Conservation (phyloP, 2,888 invertebrate species). For the Hipparchia sbordonii region DNA sequence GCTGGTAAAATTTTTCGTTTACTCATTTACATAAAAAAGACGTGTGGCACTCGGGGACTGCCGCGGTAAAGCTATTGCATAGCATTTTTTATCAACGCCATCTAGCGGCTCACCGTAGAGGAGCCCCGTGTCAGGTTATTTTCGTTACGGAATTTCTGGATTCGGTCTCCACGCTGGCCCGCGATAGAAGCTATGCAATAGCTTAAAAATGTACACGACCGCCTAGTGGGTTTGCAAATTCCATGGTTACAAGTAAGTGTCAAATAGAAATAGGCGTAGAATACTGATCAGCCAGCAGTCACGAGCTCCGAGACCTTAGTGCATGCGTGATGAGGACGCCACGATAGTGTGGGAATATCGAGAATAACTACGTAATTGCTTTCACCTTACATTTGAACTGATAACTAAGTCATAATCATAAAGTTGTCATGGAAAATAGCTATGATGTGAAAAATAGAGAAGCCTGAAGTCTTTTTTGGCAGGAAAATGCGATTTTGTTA, state of each 20-base stretch:
- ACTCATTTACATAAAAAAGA: neutral
- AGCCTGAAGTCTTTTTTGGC: no score
- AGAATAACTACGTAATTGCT: slow-evolving; percentile 29
- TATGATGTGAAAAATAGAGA: no score
- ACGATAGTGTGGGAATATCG: slow-evolving; percentile 36
- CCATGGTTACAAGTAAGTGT: slow-evolving; percentile 30
- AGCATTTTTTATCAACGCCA: no score
- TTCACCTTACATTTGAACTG: slow-evolving; percentile 11
- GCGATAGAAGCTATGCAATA: no score
- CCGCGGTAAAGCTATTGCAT: no score
- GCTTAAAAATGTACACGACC: neutral
- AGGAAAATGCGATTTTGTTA: no score
- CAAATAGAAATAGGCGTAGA: slow-evolving; percentile 50
- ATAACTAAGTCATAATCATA: neutral
- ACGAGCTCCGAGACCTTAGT: slow-evolving; percentile 57
- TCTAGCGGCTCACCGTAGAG: no score
- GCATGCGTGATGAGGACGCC: slow-evolving; percentile 54
- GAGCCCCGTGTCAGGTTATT: no score
- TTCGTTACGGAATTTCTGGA: no score
- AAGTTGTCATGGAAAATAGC: neutral
- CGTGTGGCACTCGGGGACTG: no score
- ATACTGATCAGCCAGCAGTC: slow-evolving; percentile 58
- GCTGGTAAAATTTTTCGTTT: neutral
- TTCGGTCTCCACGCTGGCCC: no score
- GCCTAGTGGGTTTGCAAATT: slow-evolving; percentile 21